Evolutionary conservation across 1,140 invertebrate genomes (phyloP), one percentile per base, ranked within the genome.

Genomic region (Patella vulgata): DNA sequence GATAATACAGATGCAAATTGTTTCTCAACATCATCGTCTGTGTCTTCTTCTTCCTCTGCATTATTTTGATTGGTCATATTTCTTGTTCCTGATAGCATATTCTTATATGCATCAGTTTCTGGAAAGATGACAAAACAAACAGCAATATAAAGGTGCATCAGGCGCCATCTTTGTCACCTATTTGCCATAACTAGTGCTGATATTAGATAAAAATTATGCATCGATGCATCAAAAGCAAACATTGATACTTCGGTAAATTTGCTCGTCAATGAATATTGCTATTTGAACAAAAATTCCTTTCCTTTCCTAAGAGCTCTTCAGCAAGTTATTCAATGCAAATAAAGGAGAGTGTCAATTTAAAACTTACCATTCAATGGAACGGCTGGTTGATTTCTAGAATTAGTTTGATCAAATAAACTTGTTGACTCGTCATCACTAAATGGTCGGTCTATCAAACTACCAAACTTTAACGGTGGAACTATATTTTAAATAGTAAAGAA

Each of bases 1-100:
- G 72, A 69, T 3, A 80, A 33, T n/a, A 70, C 69, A 12, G 75
- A 71, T 0, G 70, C 71, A 60, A 78, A 71, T 55, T 78, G 75
- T 63, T 80, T 80, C 53, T 80, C 78, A 8, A 80, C 67, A 63
- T 80, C 78, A 63, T 80, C 74, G 64, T 80, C 78, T 19, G 73
- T 76, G 42, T 77, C 74, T 31, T 74, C 74, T 11, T 70, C 69
- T 39, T 54, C 51, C 4, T 66, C 64, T 3, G 44, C 30, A 36
- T 46, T 57, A 25, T 21, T 55, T 21, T 58, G 62, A 31, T 17
- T 36, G 28, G 19, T 60, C 12, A 17, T 47, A 14, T 48, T 53
- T 36, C 54, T 39, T 1, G 63, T 68, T 2, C 66, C 73, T 25
- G 70, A 73, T 14, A 80, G 27, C 60, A 80, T 74, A 51, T 68